A percentile compares a stretch with the other conserved stretches of the same genome.
phyloP scores from a whole-genome alignment of 2,888 invertebrate genomes.

The Tubulanus polymorphus region DNA sequence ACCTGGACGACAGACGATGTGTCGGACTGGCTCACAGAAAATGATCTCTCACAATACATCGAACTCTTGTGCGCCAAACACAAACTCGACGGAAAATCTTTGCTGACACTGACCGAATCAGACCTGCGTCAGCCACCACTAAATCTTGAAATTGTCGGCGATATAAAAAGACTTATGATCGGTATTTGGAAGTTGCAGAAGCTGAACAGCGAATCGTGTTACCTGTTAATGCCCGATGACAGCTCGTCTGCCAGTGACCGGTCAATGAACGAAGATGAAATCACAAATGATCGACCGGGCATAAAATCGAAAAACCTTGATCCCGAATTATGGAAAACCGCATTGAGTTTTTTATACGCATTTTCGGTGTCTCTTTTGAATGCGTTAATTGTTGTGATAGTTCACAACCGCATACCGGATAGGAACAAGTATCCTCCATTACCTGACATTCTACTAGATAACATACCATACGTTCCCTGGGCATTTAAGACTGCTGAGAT shows the following conservation, averaged over 20 bases:
- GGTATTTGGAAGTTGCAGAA: constrained; percentile 31
- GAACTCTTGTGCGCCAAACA: constrained; percentile 47
- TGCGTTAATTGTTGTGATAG: constrained; percentile 93
- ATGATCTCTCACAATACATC: constrained; percentile 56
- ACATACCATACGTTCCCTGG: constrained; percentile 98
- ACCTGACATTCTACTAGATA: constrained; percentile 96
- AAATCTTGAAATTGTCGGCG: constrained; percentile 63
- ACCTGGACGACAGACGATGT: constrained; percentile 67
- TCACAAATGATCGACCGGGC: constrained; percentile 6
- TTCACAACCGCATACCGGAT: constrained; percentile 96
- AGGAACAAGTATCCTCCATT: constrained; percentile 94
- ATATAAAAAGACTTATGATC: constrained; percentile 74
- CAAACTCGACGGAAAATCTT: constrained; percentile 74
- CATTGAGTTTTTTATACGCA: constrained; percentile 48
- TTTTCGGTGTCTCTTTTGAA: constrained; percentile 47
- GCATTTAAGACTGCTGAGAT: constrained; percentile 98
- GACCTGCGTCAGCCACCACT: constrained; percentile 70
- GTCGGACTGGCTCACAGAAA: constrained; percentile 58
- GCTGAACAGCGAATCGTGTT: constrained; percentile 8
- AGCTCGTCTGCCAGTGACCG: neutral
- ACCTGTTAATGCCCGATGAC: neutral
- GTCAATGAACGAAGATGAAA: no score
- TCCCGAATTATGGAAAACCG: constrained; percentile 66
- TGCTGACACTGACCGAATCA: constrained; percentile 77
- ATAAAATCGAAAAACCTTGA: constrained; percentile 62